Evolutionary conservation across 2,888 invertebrate species (phyloP).

Genomic region (Melinopterus prodromus): DNA sequence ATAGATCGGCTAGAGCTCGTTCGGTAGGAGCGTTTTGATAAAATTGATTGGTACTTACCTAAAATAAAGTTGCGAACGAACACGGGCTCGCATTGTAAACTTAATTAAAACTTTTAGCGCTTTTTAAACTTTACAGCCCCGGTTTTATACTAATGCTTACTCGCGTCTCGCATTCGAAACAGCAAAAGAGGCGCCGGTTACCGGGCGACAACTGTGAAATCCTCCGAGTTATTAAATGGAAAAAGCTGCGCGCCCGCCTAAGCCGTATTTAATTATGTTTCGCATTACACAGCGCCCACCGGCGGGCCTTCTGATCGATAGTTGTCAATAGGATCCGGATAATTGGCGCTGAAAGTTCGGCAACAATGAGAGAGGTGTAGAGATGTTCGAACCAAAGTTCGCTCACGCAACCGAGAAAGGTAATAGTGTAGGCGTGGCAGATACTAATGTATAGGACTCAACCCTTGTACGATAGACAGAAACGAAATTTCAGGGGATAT

Average conservation of each 20-base stretch:
- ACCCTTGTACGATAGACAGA: not conserved
- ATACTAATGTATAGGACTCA: not conserved
- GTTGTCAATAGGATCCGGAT: not conserved
- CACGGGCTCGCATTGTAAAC: constrained; percentile 8
- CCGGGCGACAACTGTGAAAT: not conserved
- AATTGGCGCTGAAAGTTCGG: not conserved
- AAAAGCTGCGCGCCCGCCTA: not conserved
- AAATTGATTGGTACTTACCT: constrained; percentile 10
- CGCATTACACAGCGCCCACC: not conserved
- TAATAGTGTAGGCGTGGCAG: not conserved
- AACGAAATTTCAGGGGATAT: not conserved
- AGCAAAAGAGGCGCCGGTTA: not conserved
- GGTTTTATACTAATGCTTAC: constrained; percentile 13
- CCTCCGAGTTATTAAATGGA: not conserved
- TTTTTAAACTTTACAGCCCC: constrained; percentile 20
- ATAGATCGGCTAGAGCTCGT: too few species aligned
- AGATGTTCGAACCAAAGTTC: not conserved
- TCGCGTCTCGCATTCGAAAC: constrained; percentile 13
- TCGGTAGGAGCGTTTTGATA: not conserved
- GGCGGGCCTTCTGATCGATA: not conserved
- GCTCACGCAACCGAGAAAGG: not conserved
- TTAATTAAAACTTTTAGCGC: constrained; percentile 22
- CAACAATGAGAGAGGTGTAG: not conserved
- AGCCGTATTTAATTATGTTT: not conserved
- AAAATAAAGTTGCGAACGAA: constrained; percentile 17